Evolutionary conservation across 2,113 vertebrate genomes (phyloP).

Genomic region (Dicaeum eximium): DNA sequence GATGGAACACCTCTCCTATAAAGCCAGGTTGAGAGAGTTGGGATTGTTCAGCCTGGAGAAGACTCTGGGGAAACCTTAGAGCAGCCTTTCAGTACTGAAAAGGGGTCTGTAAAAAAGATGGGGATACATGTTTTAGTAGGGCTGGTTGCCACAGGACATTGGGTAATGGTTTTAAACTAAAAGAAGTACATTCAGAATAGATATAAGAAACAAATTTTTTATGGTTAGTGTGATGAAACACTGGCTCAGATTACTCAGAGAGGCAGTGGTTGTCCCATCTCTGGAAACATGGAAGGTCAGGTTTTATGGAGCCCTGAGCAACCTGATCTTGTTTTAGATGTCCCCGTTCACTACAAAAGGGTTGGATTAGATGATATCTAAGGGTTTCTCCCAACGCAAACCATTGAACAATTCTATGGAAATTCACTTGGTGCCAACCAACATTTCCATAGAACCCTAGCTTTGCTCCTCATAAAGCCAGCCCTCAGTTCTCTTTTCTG

Average conservation of each 20-base stretch:
- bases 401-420: background rate
- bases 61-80: background rate
- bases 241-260: background rate
- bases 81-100: background rate
- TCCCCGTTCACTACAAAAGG: background rate
- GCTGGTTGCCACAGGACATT: background rate
- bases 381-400: background rate
- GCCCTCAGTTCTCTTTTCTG: background rate
- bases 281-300: background rate
- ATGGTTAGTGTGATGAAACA: background rate
- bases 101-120: background rate
- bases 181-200: background rate
- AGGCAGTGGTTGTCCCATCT: rapidly evolving
- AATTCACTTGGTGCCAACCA: background rate
- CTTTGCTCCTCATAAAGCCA: background rate
- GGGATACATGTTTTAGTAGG: background rate
- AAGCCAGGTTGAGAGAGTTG: background rate
- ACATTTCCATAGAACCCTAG: background rate
- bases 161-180: background rate
- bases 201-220: background rate
- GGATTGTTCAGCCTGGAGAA: background rate
- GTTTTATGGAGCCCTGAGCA: background rate
- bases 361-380: background rate
- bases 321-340: background rate
- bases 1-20: background rate